phyloP scores from a whole-genome alignment of 1,140 invertebrate species.

The Dryas iulia region DNA sequence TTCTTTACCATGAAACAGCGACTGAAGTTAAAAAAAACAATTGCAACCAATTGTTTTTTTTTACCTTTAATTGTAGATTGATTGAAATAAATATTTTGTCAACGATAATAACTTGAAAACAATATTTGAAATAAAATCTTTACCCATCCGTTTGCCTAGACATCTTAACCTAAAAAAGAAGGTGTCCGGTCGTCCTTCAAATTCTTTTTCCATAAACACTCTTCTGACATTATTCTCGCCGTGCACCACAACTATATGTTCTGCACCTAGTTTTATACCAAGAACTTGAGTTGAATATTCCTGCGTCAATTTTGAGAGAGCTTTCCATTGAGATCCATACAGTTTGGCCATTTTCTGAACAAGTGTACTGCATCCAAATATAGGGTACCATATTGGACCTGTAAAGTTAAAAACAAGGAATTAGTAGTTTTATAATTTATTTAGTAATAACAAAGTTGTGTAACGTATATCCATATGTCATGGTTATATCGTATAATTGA shows the following conservation, averaged over 20 bases:
- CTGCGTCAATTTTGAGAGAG: constrained; percentile 81
- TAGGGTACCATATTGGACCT: constrained; percentile 87
- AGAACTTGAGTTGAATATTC: constrained; percentile 84
- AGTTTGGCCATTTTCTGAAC: constrained; percentile 80
- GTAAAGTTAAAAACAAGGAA: constrained; percentile 36
- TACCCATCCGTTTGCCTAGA: constrained; percentile 83
- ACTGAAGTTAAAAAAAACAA: no score
- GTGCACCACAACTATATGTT: constrained; percentile 82
- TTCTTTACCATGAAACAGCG: no score
- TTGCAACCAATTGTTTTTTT: no score
- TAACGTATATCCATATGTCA: no score
- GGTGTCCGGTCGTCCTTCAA: constrained; percentile 86
- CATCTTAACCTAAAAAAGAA: constrained; percentile 86
- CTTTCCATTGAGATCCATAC: constrained; percentile 83
- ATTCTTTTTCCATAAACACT: constrained; percentile 84
- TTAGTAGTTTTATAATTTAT: no score
- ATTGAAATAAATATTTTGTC: not conserved
- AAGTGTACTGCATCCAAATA: constrained; percentile 83
- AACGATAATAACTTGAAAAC: not conserved
- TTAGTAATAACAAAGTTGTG: no score
- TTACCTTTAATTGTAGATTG: not conserved
- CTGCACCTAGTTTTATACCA: constrained; percentile 84
- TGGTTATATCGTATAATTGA: no score
- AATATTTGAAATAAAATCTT: constrained; percentile 8
- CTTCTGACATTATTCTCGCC: constrained; percentile 81